These are phyloP conservation scores for Seriola rivoliana DNA, from an alignment of 2,113 vertebrate genomes.

Conservation along the genomic window DNA sequence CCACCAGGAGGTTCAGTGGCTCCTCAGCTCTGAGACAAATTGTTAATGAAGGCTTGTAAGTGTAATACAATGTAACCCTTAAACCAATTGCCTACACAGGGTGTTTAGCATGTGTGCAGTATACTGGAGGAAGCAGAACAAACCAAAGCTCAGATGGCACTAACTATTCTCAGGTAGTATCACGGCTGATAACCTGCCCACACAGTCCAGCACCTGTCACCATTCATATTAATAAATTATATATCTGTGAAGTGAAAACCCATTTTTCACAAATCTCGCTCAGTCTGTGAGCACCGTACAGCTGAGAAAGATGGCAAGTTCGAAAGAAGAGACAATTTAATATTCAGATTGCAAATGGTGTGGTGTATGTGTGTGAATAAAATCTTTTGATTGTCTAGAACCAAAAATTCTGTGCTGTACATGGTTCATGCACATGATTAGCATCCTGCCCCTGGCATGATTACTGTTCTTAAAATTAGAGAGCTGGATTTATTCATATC, in stretches of 20 bases:
- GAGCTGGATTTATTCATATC: conserved; percentile 35
- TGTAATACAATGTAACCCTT: background rate
- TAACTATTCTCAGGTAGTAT: background rate
- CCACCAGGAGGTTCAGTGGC: conserved; percentile 63
- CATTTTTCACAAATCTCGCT: background rate
- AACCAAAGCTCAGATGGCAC: background rate
- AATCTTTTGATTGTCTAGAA: conserved; percentile 16
- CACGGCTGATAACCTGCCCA: background rate
- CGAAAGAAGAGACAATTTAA: conserved; percentile 11
- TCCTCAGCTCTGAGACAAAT: conserved; percentile 21
- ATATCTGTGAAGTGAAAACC: background rate
- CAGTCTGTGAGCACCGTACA: background rate
- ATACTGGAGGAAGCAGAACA: background rate
- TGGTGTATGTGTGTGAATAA: background rate
- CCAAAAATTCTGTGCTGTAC: background rate
- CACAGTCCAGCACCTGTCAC: conserved; percentile 10
- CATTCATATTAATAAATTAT: background rate
- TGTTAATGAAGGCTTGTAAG: conserved; percentile 3
- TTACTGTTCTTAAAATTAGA: conserved; percentile 42
- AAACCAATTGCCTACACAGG: conserved; percentile 1
- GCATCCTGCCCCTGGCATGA: conserved; percentile 26
- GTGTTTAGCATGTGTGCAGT: background rate
- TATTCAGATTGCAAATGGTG: conserved; percentile 18
- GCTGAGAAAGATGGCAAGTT: background rate
- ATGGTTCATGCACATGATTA: conserved; percentile 10